Conservation (phyloP, 2,888 invertebrate species). For the Tridacna gigas region DNA sequence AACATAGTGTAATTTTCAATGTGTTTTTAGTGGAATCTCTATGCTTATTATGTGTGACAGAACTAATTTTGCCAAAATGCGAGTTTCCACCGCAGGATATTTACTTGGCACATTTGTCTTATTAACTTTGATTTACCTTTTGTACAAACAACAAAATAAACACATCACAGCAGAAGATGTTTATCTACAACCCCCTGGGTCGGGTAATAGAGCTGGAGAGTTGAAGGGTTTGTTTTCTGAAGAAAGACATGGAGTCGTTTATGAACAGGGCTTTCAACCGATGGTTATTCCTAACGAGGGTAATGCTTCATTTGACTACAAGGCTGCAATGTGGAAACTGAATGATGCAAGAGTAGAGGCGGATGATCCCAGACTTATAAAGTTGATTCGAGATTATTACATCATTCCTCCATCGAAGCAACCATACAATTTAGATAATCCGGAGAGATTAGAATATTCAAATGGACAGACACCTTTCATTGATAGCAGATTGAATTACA, state of each 20-base stretch:
- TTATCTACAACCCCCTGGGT: conserved; percentile 32
- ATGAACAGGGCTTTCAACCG: conserved; percentile 46
- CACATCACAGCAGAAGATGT: conserved; percentile 32
- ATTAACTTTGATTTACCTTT: conserved; percentile 35
- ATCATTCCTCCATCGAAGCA: conserved; percentile 62
- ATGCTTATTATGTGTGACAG: no score
- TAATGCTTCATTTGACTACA: conserved; percentile 43
- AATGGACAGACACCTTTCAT: conserved; percentile 70
- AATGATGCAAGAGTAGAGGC: conserved; percentile 55
- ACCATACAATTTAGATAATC: conserved; percentile 59
- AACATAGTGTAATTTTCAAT: no score
- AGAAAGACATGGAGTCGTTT: conserved; percentile 38
- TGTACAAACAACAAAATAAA: conserved; percentile 45
- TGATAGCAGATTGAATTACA: conserved; percentile 67
- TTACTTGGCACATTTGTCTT: conserved; percentile 28
- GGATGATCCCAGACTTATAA: conserved; percentile 61
- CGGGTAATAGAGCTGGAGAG: not conserved
- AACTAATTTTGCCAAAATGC: not conserved
- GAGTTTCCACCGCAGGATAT: conserved; percentile 27
- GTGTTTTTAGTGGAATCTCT: no score
- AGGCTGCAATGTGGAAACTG: conserved; percentile 55
- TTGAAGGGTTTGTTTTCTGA: conserved; percentile 33
- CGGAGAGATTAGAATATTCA: conserved; percentile 63
- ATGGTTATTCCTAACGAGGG: conserved; percentile 42
- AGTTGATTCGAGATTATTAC: conserved; percentile 64